Base-by-base conservation (phyloP, 30 jellyfish, hydroid and myxozoan species). In the Sanderia malayensis region DNA sequence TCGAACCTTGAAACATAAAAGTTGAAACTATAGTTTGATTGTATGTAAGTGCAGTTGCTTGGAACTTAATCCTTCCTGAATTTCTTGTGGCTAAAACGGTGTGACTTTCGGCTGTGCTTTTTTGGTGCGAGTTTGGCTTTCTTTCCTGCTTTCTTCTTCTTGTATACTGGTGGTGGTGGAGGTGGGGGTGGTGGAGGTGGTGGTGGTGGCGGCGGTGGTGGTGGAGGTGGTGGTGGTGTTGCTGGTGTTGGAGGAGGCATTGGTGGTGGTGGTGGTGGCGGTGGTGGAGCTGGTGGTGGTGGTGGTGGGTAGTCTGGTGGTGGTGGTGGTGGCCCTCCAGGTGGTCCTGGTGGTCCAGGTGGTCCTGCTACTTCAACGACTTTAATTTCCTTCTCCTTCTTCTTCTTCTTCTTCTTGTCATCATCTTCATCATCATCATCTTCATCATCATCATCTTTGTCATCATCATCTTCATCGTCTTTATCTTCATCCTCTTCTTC, bases 181-280 rank as follows among this genome's bases (percentile, higher is more conserved):
- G 81, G 72, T 28, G 87, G 79, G 20, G 96, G 86, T 8, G 96
- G 96, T 27, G 96, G 92, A 41, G 86, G 89, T 2, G 86, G 82
- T 11, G 80, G 79, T 41, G 84, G 83, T 0, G 87, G 81, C 2
- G 95, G 79, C 46, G 95, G 95, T 29, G 88, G 84, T 29, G 95
- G 88, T 31, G 84, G 77, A 0, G 87, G 70, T 44, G 76, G 79
- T 17, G 70, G 41, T 11, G 76, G 41, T 9, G 74, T 77, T 30
- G 78, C 58, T 21, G 78, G 74, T 22, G 80, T 65, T 45, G 95
- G 87, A 58, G 94, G 74, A 15, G 87, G 72, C 0, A 70, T 77
- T 32, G 86, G 72, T 18, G 86, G 76, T 11, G 93, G 93, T 23
- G 82, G 77, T 27, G 92, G 86, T 44, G 92, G 82, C 34, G 75